A percentile compares a stretch with the other conserved stretches of the same genome.
Evolutionary conservation across 2,113 vertebrate species (phyloP).

Genomic region (Illadopsis cleaveri): DNA sequence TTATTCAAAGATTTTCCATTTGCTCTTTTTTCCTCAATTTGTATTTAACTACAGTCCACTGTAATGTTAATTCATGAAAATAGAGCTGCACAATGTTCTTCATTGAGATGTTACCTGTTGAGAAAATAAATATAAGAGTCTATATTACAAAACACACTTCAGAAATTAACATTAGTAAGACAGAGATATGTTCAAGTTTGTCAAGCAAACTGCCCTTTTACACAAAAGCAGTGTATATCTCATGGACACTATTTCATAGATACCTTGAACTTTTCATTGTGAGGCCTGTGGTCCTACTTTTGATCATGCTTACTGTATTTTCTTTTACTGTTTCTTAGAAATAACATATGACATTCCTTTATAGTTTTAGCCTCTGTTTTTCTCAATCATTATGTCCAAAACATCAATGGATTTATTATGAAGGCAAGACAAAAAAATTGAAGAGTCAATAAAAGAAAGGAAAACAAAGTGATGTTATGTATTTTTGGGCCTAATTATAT

Average conservation of each 20-base stretch:
- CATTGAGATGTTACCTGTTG: background rate
- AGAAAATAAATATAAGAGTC: background rate
- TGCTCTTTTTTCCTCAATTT: background rate
- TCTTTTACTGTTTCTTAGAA: background rate
- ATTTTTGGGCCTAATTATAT: background rate
- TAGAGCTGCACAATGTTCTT: background rate
- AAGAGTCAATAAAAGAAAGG: background rate
- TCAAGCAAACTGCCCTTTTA: background rate
- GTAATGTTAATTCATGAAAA: background rate
- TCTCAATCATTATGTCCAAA: background rate
- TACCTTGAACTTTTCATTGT: background rate
- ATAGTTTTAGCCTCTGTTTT: background rate
- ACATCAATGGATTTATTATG: background rate
- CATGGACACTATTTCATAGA: background rate
- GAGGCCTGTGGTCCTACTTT: background rate
- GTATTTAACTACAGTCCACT: background rate
- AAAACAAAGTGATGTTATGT: background rate
- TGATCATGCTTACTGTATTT: rapidly evolving
- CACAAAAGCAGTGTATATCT: background rate
- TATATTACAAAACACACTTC: background rate
- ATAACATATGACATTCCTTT: background rate
- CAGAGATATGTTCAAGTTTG: background rate
- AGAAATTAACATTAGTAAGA: background rate
- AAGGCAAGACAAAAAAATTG: background rate
- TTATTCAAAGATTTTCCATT: background rate